Evolutionary conservation across 2,888 invertebrate genomes (phyloP), one percentile per base, ranked within the genome.

Genomic region (Mythimna loreyi): DNA sequence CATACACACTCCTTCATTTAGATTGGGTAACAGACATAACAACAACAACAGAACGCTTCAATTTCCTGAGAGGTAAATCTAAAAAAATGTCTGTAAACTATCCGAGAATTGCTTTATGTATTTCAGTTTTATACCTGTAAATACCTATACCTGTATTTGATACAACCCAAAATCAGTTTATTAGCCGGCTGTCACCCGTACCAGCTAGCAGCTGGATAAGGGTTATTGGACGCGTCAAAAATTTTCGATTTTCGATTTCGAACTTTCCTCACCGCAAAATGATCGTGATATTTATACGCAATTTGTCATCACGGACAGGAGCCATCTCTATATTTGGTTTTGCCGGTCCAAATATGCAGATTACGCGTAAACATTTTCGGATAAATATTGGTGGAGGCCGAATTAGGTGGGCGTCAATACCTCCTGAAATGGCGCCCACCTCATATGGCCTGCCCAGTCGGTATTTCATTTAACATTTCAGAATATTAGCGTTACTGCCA

Each of bases 341-440:
- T 49, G 58, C 21, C 19, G 7, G 21, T 50, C 3, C 49, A 73
- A 72, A 72, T 73, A 67, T 73, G 74, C 30, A 73, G 50, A 73
- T 74, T 74, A 57, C 53, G 19, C 21, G 69, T 55, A 62, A 61
- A 73, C 47, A 68, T 49, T 75, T 75, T 62, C 61, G 16, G 40
- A 59, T 75, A 75, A 75, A 75, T 74, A 75, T 59, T 75, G 58
- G 43, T 59, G 2, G 49, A 59, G 21, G 43, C 43, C 23, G 33
- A 74, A 74, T 74, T 43, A 68, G 57, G 11, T 23, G 1, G 49
- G 43, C 28, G 16, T 8, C 21, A 53, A 43, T 49, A 67, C 23
- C 23, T 36, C 21, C 6, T 13, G 30, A 36, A 16, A 3, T 28
- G 28, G 28, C 28, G 28, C 28, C 28, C 28, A 28, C 28, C 28